Evolutionary conservation across 2,797 vertebrate genomes (phyloP).

Genomic region (Triplophysa yarkandensis): DNA sequence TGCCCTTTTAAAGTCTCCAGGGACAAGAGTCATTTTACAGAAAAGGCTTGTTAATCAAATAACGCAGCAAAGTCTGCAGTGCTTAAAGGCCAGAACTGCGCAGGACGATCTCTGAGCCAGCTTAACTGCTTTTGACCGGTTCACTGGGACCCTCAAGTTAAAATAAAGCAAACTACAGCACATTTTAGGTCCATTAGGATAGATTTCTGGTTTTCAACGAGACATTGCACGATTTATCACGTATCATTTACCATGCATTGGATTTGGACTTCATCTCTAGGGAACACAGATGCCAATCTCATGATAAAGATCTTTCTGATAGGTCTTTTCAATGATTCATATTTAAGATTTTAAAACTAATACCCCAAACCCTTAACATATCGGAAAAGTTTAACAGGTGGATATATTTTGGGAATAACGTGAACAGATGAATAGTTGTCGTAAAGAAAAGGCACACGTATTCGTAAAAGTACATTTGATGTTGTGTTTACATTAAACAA

Average conservation of each 20-base stretch:
- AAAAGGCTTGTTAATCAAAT: slow-evolving; percentile 26
- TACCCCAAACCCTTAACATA: neutral
- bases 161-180: slow-evolving; percentile 47
- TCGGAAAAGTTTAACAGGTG: neutral
- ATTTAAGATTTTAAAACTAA: too few species aligned
- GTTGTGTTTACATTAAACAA: neutral
- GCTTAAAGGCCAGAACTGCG: slow-evolving; percentile 15
- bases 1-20: slow-evolving; percentile 11
- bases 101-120: slow-evolving; percentile 52
- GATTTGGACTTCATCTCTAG: neutral
- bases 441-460: neutral
- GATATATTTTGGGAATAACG: neutral
- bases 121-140: slow-evolving; percentile 65
- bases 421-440: neutral
- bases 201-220: neutral
- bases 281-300: neutral
- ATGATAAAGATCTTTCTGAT: neutral
- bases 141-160: slow-evolving; percentile 67
- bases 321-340: too few species aligned
- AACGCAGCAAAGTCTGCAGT: slow-evolving; percentile 15
- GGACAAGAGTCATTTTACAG: slow-evolving; percentile 1
- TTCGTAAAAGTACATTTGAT: too few species aligned
- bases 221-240: too few species aligned
- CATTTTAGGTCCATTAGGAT: neutral
- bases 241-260: too few species aligned